Evolutionary conservation across 2,888 invertebrate species (phyloP).

Genomic region (Fabriciana adippe): DNA sequence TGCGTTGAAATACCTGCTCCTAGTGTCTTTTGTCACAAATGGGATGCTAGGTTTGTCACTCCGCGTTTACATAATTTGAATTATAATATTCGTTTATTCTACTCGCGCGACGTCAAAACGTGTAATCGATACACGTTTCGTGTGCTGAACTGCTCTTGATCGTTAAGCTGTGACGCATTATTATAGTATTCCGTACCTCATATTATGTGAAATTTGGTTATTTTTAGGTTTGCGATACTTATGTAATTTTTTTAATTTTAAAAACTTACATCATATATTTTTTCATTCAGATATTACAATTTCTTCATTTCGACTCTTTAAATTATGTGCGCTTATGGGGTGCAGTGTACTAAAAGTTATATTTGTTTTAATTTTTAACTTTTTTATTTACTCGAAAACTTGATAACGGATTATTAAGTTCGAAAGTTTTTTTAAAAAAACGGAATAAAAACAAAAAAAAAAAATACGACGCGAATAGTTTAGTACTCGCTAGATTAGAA

Average conservation of each 20-base stretch:
- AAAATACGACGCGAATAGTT: constrained; percentile 18
- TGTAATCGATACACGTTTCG: too few species aligned
- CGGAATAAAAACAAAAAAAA: constrained; percentile 1
- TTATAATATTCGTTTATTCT: constrained; percentile 1
- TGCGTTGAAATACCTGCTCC: background rate
- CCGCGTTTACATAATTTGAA: background rate
- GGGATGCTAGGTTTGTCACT: constrained; percentile 4
- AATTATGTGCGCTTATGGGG: too few species aligned
- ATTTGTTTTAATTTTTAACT: background rate
- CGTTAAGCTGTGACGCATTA: too few species aligned
- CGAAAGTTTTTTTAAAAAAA: constrained; percentile 2
- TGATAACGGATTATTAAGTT: background rate
- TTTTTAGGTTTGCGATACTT: too few species aligned
- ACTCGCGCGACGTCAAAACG: background rate
- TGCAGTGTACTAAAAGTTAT: background rate
- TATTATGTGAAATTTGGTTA: too few species aligned
- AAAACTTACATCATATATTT: too few species aligned
- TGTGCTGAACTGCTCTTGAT: too few species aligned
- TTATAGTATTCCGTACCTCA: too few species aligned
- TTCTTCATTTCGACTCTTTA: too few species aligned
- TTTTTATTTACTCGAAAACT: background rate
- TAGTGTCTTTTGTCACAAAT: background rate
- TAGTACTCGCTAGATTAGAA: constrained; percentile 13
- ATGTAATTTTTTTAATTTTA: too few species aligned
- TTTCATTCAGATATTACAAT: too few species aligned